Base-by-base conservation (phyloP, 2,888 invertebrate genomes). In the Halictus quadricinctus region DNA sequence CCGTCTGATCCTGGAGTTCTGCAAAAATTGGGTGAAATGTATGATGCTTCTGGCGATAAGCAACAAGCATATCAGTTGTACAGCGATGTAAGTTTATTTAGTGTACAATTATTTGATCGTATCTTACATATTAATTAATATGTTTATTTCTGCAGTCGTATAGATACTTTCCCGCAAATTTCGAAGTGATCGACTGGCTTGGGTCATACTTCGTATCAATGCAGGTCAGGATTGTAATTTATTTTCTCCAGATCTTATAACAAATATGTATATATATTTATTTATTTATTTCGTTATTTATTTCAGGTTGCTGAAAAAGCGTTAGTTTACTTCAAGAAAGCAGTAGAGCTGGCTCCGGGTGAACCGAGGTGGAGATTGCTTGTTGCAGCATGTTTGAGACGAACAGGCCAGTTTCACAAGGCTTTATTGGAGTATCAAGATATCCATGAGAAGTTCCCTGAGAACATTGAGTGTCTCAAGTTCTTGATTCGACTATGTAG, bases 401-500 rank as follows among this genome's bases (percentile, higher is more conserved):
- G 98, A 89, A 97, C 97, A 80, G 98, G 98, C 48, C 97, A 97
- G 92, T 98, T 98, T 94, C 97, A 97, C 90, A 97, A 97, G 91
- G 98, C 98, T 13, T 95, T 98, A 36, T 95, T 97, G 12, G 96
- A 97, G 0, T 99, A 98, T 95, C 97, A 98, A 95, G 96, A 96
- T 89, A 97, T 99, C 92, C 97, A 99, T 93, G 95, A 96, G 36
- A 96, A 97, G 89, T 99, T 99, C 94, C 99, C 99, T 0, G 99
- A 99, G 87, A 99, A 99, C 94, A 96, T 98, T 1, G 98, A 99
- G 93, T 99, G 99, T 95, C 95, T 99, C 78, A 97, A 98, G 94
- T 96, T 98, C 93, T 95, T 99, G 91, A 97, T 98, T n/a, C 96
- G 98, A 89, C 95, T 99, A 76, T 97, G 98, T 93, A 97, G 97